Evolutionary conservation across 2,113 vertebrate species (phyloP), one percentile per base, ranked within the genome.

Genomic region (Phasianus colchicus): DNA sequence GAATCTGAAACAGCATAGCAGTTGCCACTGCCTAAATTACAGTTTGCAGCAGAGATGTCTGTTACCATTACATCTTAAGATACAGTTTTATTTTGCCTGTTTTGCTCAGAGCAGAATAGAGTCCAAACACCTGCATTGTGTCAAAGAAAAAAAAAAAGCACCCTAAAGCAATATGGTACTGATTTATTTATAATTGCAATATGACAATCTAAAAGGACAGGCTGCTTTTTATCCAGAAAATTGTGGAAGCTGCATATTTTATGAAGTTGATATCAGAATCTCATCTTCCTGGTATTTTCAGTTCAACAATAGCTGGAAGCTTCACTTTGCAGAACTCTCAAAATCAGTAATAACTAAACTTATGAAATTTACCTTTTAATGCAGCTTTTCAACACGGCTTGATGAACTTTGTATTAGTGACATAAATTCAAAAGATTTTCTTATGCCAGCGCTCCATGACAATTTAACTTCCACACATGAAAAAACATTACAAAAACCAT

Each of bases 181-280:
- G 25, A 64, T 89, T 94, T 83, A 92, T 90, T 90, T 76, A 85
- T 57, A 82, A 30, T 2, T 60, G 74, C 24, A 61, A 65, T 83
- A 64, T 38, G 90, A 70, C 42, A 55, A 74, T 71, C 57, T 64
- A 34, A 69, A 86, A 83, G 24, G 45, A 78, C 69, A 81, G 69
- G 25, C 36, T 86, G 50, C 16, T 90, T 91, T 94, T 64, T 71
- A 83, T 27, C 79, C 45, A 80, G 29, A 73, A 93, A 90, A 86
- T 16, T 38, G 38, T 43, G 60, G 81, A 64, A 85, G 34, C 67
- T 74, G 60, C 50, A 38, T 66, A 48, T 73, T 92, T 77, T 42
- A 73, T 67, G 48, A 88, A 64, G 67, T 3, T 70, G 67, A 4
- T 91, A 85, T 47, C 75, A 85, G 50, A 74, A 87, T 9, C 22